A percentile compares a stretch with the other conserved stretches of the same genome.
Conservation (phyloP, 2,888 invertebrate species). For the Plemyria rubiginata region DNA sequence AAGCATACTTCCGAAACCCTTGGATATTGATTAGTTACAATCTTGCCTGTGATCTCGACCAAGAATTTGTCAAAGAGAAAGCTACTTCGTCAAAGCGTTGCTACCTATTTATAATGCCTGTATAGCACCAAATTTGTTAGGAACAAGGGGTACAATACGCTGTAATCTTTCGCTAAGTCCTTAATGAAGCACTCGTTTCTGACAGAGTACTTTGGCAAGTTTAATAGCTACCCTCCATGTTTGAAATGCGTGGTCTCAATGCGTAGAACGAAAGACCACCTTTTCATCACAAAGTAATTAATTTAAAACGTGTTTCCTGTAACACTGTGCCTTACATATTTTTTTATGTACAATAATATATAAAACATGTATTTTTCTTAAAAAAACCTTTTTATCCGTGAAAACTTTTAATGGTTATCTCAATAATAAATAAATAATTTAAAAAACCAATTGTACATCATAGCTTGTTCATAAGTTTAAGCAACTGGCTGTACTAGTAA, state of each 20-base stretch:
- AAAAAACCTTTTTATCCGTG: no score
- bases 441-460: no score
- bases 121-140: slow-evolving; percentile 31
- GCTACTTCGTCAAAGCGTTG: slow-evolving; percentile 26
- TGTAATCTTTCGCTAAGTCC: slow-evolving; percentile 50
- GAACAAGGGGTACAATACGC: slow-evolving; percentile 43
- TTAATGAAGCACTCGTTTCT: slow-evolving; percentile 51
- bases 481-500: no score
- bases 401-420: no score
- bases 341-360: no score
- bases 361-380: no score
- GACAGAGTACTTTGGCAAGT: slow-evolving; percentile 50
- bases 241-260: slow-evolving; percentile 32
- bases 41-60: slow-evolving; percentile 26
- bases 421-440: no score
- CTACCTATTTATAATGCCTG: slow-evolving; percentile 34
- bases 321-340: no score
- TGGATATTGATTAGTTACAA: slow-evolving; percentile 28
- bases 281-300: slow-evolving; percentile 28
- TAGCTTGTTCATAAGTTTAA: no score
- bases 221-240: slow-evolving; percentile 43
- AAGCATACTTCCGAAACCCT: slow-evolving; percentile 19
- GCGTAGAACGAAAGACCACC: slow-evolving; percentile 34
- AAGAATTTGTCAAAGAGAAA: slow-evolving; percentile 42
- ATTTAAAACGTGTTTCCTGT: slow-evolving; percentile 29